These are phyloP conservation scores for Leptinotarsa rubiginosa DNA, from an alignment of 2,888 invertebrate species.

Conservation along the genomic window DNA sequence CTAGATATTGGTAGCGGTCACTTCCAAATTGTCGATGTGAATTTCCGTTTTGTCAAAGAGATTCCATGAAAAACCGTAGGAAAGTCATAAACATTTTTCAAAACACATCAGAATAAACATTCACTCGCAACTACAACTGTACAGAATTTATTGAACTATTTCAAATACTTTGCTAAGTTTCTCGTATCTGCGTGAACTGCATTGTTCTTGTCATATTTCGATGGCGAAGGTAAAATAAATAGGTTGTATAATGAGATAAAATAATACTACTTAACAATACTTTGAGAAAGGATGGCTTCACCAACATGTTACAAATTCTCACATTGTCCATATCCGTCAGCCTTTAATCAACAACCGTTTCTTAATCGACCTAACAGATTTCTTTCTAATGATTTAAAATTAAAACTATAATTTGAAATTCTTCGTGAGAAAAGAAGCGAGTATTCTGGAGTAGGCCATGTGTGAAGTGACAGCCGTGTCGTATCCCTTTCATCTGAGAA, in stretches of 20 bases:
- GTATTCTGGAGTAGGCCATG: slow-evolving; percentile 13
- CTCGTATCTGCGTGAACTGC: slow-evolving; percentile 48
- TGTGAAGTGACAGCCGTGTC: slow-evolving; percentile 13
- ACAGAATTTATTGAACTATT: slow-evolving; percentile 46
- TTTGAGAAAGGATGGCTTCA: slow-evolving; percentile 29
- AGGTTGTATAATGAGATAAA: slow-evolving; percentile 24
- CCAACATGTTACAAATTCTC: not conserved
- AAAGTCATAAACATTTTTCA: slow-evolving; percentile 25
- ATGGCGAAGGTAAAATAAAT: slow-evolving; percentile 32
- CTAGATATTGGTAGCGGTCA: not conserved
- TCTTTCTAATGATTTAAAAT: not conserved
- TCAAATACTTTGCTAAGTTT: slow-evolving; percentile 43
- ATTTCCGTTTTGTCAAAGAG: slow-evolving; percentile 11
- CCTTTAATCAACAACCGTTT: slow-evolving; percentile 12
- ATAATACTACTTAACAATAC: slow-evolving; percentile 18
- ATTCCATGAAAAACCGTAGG: slow-evolving; percentile 20
- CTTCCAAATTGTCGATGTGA: not conserved
- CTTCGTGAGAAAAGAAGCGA: slow-evolving; percentile 5
- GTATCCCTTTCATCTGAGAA: slow-evolving; percentile 23
- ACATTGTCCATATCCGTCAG: not conserved
- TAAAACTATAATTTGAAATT: slow-evolving; percentile 15
- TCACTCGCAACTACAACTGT: slow-evolving; percentile 49
- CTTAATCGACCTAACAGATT: not conserved
- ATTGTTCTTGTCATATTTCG: slow-evolving; percentile 23
- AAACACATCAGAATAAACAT: slow-evolving; percentile 47